phyloP scores from a whole-genome alignment of 2,888 invertebrate genomes.

The Unio pictorum region DNA sequence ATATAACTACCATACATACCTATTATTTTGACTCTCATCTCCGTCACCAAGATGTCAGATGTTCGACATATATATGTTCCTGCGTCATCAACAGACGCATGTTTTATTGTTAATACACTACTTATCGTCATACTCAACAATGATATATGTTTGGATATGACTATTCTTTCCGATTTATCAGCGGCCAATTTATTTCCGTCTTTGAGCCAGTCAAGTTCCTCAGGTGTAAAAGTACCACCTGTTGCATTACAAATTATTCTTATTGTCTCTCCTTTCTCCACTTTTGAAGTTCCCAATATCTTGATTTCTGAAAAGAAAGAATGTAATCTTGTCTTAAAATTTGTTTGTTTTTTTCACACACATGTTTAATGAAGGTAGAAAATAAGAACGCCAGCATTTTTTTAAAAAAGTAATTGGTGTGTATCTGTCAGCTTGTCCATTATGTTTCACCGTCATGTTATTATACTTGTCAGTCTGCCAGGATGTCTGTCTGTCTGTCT shows the following conservation, averaged over 20 bases:
- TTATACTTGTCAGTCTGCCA: no score
- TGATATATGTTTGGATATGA: slow-evolving; percentile 50
- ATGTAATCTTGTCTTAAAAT: no score
- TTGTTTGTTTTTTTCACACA: no score
- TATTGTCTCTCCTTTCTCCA: slow-evolving; percentile 48
- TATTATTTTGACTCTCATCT: slow-evolving; percentile 45
- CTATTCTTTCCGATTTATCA: slow-evolving; percentile 38
- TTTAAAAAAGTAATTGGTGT: no score
- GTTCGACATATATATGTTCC: slow-evolving; percentile 56
- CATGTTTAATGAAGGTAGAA: no score
- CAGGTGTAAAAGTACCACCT: slow-evolving; percentile 46
- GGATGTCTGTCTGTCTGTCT: no score
- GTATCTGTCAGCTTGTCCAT: no score
- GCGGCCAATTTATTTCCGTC: slow-evolving; percentile 46
- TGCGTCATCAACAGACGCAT: slow-evolving; percentile 39
- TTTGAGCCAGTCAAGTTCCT: slow-evolving; percentile 60
- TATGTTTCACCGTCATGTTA: no score
- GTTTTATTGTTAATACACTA: slow-evolving; percentile 51
- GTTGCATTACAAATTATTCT: slow-evolving; percentile 56
- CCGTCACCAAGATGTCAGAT: slow-evolving; percentile 47
- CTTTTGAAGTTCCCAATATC: slow-evolving; percentile 27
- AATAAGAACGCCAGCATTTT: no score
- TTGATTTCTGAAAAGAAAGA: slow-evolving; percentile 19
- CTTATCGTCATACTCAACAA: slow-evolving; percentile 45
- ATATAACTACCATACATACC: not conserved